Evolutionary conservation across 2,888 invertebrate species (phyloP), one percentile per base, ranked within the genome.

Genomic region (Tricholauxania praeusta): DNA sequence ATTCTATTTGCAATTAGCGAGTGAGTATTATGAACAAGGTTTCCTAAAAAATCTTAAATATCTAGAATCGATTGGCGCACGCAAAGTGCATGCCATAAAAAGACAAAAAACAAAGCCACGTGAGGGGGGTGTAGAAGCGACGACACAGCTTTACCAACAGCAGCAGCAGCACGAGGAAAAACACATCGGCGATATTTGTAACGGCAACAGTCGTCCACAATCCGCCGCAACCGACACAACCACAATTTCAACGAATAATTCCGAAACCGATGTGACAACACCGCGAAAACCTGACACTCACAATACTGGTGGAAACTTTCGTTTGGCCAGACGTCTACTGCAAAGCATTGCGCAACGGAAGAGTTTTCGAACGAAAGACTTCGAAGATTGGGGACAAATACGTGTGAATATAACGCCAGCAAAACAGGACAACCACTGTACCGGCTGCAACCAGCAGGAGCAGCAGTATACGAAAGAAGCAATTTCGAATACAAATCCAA

Each of bases 21-120:
- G 80, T 64, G 81, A 83, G 72, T 86, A 83, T 76, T 87, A 87
- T 78, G 80, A 86, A 77, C 81, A 84, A 69, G 85, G 85, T 71
- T 83, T 86, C 80, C 82, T 84, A 49, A 78, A 81, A 49, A 85
- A 86, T 78, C 80, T 87, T 72, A 82, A 84, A 74, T 87, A 87
- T 77, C 80, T 87, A 73, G 79, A 86, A 83, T 83, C 85, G 80
- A 82, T 87, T 76, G 84, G 85, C 48, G 78, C 79, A 73, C 82
- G 82, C 78, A 14, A 62, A 51, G 47, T 57, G 8, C 85, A 84
- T 82, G 78, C 79, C 47, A 78, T 78, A 79, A 80, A 76, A n/a
- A 75, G 74, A 32, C 70, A 72, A n/a, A 72, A 79, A 17, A 19
- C 73, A 62, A 19, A 69, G 70, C 39, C 7, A 39, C 51, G 48